These are phyloP conservation scores for Tyto alba DNA, from an alignment of 2,113 vertebrate species.

Conservation along the genomic window DNA sequence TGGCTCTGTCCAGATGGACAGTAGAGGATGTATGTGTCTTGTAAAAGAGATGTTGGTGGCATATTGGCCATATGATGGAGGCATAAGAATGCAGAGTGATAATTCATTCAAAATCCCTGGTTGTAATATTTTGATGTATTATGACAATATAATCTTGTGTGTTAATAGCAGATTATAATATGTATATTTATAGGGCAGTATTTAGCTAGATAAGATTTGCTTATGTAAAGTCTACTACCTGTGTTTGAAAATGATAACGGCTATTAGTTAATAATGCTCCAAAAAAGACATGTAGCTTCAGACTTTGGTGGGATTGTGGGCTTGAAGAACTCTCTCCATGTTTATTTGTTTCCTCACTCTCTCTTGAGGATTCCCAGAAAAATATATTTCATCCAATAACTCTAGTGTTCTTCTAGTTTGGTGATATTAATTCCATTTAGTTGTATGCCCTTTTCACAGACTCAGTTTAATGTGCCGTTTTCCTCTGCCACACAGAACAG, in stretches of 20 bases:
- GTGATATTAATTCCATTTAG: not conserved
- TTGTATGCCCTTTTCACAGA: not conserved
- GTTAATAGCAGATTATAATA: not conserved
- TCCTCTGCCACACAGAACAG: not conserved
- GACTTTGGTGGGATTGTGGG: not conserved
- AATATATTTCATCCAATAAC: not conserved
- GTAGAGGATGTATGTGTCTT: not conserved
- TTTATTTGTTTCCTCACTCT: not conserved
- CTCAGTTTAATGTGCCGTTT: not conserved
- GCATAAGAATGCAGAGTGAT: not conserved
- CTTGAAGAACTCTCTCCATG: not conserved
- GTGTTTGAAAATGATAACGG: constrained; percentile 1
- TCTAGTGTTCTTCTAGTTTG: not conserved
- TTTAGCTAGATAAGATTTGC: not conserved
- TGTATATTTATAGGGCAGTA: not conserved
- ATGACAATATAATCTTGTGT: not conserved
- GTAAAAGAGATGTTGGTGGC: not conserved
- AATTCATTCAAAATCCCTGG: not conserved
- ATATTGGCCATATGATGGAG: not conserved
- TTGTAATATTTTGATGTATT: not conserved
- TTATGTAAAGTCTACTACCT: constrained; percentile 1
- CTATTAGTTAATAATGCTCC: not conserved
- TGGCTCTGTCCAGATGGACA: not conserved
- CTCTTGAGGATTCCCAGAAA: not conserved
- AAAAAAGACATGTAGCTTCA: not conserved